Evolutionary conservation across 2,113 vertebrate genomes (phyloP).

Genomic region (Nestor notabilis): DNA sequence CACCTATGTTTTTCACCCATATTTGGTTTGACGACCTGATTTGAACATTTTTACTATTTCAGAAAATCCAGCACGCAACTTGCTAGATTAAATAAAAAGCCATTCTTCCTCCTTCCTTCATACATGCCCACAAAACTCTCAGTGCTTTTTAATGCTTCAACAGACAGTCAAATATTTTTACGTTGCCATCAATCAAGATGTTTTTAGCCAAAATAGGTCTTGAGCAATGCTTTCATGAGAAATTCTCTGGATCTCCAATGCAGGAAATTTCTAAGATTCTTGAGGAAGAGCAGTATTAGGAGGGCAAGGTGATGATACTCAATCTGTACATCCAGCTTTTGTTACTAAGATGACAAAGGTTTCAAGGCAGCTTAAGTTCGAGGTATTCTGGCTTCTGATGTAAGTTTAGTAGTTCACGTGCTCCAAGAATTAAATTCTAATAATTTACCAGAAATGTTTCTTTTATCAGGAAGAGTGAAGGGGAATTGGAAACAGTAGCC

Average conservation of each 20-base stretch:
- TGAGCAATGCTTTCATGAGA: slow-evolving; percentile 11
- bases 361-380: neutral
- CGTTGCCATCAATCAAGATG: neutral
- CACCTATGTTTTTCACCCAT: neutral
- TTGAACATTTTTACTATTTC: neutral
- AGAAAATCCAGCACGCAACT: accelerated
- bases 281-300: neutral
- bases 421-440: neutral
- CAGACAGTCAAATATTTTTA: neutral
- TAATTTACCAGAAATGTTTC: neutral
- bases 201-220: slow-evolving; percentile 26
- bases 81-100: neutral
- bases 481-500: neutral
- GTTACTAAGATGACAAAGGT: neutral
- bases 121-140: neutral
- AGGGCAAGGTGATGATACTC: neutral
- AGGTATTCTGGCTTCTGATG: neutral
- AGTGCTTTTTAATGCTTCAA: neutral
- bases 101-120: neutral
- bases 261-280: slow-evolving; percentile 51
- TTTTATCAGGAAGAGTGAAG: neutral
- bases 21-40: neutral
- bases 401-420: neutral
- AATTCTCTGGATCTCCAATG: neutral
- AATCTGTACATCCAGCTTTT: neutral